Evolutionary conservation across 2,797 vertebrate genomes (phyloP), one percentile per base, ranked within the genome.

Genomic region (Fistularia commersonii): DNA sequence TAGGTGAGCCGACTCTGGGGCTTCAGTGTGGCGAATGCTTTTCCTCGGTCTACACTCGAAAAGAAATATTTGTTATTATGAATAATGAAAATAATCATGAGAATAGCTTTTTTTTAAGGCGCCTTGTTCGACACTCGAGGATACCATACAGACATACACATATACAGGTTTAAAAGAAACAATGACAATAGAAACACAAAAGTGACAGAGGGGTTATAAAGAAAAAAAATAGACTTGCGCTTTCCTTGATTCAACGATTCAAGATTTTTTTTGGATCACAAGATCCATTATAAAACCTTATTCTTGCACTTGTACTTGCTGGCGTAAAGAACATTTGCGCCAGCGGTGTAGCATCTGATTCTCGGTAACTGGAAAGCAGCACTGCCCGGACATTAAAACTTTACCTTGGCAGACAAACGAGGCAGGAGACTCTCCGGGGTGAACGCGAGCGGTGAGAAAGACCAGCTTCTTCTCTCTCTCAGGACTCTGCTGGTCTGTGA

Each of bases 341-440:
- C 33, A 54, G 41, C 8, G 11, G 34, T 38, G 44, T 12, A 45
- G 40, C 53, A 61, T 61, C 33, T n/a, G 50, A 50, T 9, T 5
- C 15, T 48, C 39, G 5, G 11, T 38, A 46, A 49, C 32, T 35
- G 11, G 54, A 43, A 33, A 37, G 14, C 9, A 11, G 15, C 23
- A 51, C 3, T 1, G 8, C 54, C 6, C 13, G 1, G 1, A 57
- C 43, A 60, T 62, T 57, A 48, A 64, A 59, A 64, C 52, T 91
- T 92, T 85, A 98, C 96, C 97, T 91, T 99, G 97, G 85, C 97
- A 99, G 69, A 99, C 86, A 5, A 97, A 98, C 57, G 96, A 99
- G 50, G 97, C 96, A 1, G 96, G 96, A n/a, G 96, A 97, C 88
- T 99, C 95, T 77, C 97, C 97, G 0, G 96, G 95, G 72, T 99